Evolutionary conservation across 2,888 invertebrate genomes (phyloP).

Genomic region (Apamea epomidion): DNA sequence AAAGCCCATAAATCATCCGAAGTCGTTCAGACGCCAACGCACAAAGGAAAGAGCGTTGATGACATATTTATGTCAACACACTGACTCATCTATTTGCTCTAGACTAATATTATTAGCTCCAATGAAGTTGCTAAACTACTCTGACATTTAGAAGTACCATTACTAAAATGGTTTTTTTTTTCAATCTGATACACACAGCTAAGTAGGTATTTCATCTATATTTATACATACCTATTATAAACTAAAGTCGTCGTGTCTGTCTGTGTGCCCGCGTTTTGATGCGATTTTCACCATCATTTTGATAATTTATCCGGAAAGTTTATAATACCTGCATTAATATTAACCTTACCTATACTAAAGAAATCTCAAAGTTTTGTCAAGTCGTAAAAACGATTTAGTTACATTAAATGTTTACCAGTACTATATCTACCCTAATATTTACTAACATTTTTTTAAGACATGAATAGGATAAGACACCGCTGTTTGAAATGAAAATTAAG

Average conservation of each 20-base stretch:
- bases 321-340: not conserved
- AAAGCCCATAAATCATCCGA: constrained; percentile 40
- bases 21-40: constrained; percentile 29
- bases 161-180: no score
- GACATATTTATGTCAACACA: constrained; percentile 53
- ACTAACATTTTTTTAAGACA: no score
- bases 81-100: constrained; percentile 31
- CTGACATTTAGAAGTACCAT: constrained; percentile 29
- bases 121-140: constrained; percentile 38
- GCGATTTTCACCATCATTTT: not conserved
- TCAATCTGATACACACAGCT: no score
- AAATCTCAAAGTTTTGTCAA: not conserved
- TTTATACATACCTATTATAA: no score
- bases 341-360: not conserved
- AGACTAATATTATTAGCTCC: constrained; percentile 41
- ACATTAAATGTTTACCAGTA: no score
- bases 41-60: constrained; percentile 51
- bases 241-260: no score
- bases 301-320: not conserved
- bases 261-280: no score
- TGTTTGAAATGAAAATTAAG: not conserved
- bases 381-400: not conserved
- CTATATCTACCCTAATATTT: no score
- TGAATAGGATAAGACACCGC: no score
- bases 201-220: no score